Base-by-base conservation (phyloP, 2,888 invertebrate genomes). In the Caenorhabditis sp. region DNA sequence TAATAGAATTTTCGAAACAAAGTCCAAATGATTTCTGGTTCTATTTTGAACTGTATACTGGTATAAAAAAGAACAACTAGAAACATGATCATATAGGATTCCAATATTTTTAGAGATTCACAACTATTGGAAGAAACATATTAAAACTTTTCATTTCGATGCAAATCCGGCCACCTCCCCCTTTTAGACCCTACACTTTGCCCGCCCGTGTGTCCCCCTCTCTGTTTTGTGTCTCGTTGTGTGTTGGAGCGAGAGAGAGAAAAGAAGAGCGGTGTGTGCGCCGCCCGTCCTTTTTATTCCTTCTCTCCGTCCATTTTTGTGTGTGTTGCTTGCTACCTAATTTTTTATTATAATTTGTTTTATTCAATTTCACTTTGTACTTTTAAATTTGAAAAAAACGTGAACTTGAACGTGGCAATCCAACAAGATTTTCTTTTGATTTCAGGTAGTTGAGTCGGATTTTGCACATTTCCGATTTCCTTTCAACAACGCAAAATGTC, bases 211-310 rank as follows among this genome's bases (percentile, higher is more conserved):
- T 55, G 24, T 53, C 53, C 24, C 17, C 17, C 26, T 55, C 26
- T 26, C 8, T 26, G 17, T 26, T 10, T 26, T 26, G 17, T 26
- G 14, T 24, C 24, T 55, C 55, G 26, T 26, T 26, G 55, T 26
- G 26, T 24, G 10, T 26, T 24, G 53, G 17, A 55, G 60, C 66
- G 66, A 62, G 57, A 43, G 37, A 58, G 43, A 63, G 50, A 8
- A 36, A 55, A 60, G 66, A 57, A 51, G 64, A 61, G 67, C 67
- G 67, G 61, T 62, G 50, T 58, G 58, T 62, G 66, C 64, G 72
- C 67, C 72, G 67, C 72, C 72, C 72, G 72, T 72, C 65, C 60
- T 68, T 72, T 69, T 63, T 58, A 54, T 55, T 62, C 55, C 23
- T 26, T 8, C 49, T 49, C 37, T 43, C 43, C 17, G 3, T 43